Percentiles rank a stretch among this genome's conserved stretches.
phyloP scores from a whole-genome alignment of 2,888 invertebrate genomes.

The Apodemia duryi region DNA sequence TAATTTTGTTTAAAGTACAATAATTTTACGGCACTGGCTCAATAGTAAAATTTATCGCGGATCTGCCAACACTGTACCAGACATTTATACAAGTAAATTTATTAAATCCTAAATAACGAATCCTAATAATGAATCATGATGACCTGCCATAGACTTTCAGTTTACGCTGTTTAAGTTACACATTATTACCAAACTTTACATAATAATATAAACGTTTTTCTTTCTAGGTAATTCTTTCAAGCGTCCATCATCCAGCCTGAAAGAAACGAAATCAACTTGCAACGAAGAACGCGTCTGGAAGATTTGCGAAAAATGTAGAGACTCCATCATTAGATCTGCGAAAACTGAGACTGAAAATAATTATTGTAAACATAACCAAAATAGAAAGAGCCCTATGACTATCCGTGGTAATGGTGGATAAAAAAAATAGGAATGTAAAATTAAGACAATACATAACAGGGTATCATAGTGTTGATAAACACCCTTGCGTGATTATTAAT shows the following conservation, averaged over 20 bases:
- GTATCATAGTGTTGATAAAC: too few species aligned
- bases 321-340: not conserved
- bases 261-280: slow-evolving; percentile 13
- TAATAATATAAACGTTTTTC: not conserved
- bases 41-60: too few species aligned
- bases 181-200: too few species aligned
- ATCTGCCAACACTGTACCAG: too few species aligned
- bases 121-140: too few species aligned
- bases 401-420: not conserved
- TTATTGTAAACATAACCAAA: slow-evolving; percentile 8
- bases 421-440: not conserved
- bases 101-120: too few species aligned
- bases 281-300: slow-evolving; percentile 17
- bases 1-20: too few species aligned
- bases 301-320: slow-evolving; percentile 15
- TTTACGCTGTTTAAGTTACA: too few species aligned
- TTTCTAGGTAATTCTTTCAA: slow-evolving; percentile 18
- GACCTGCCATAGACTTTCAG: too few species aligned
- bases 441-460: not conserved
- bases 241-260: slow-evolving; percentile 13
- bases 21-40: too few species aligned
- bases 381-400: not conserved
- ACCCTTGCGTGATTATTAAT: too few species aligned
- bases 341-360: slow-evolving; percentile 5
- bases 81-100: too few species aligned